A percentile compares a stretch with the other conserved stretches of the same genome.
Conservation (phyloP, 2,113 vertebrate genomes). For the Dipodomys ordii region DNA sequence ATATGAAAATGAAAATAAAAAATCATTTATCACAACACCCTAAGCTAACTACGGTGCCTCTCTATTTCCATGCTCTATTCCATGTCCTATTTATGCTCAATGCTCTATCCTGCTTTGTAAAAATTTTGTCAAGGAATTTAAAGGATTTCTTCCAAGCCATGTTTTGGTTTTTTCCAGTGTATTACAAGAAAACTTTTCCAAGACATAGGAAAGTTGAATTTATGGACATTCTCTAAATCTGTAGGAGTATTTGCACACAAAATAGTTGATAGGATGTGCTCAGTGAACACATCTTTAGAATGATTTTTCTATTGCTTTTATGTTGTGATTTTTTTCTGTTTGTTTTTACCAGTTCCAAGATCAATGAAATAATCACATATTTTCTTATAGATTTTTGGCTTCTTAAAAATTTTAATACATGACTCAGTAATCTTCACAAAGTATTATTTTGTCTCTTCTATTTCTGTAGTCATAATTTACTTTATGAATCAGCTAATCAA, state of each 20-base stretch:
- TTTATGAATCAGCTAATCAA: constrained; percentile 31
- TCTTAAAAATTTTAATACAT: constrained; percentile 16
- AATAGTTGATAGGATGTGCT: background rate
- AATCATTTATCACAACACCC: background rate
- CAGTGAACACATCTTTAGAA: background rate
- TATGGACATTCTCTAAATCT: background rate
- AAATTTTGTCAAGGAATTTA: background rate
- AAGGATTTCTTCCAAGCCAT: constrained; percentile 12
- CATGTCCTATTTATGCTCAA: background rate
- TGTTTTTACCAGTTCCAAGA: constrained; percentile 37
- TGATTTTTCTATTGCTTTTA: constrained; percentile 19
- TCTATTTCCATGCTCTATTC: background rate
- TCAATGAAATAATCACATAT: constrained; percentile 12
- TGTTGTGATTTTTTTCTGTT: constrained; percentile 25
- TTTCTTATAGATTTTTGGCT: background rate
- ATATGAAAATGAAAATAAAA: background rate
- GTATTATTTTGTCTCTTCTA: background rate
- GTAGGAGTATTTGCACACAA: background rate
- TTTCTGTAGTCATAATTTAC: constrained; percentile 23
- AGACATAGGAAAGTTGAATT: background rate
- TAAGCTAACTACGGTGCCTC: background rate
- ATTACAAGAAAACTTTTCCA: constrained; percentile 14
- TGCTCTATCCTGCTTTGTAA: background rate
- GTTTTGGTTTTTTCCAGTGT: background rate
- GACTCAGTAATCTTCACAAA: constrained; percentile 1